A percentile compares a stretch with the other conserved stretches of the same genome.
These are phyloP conservation scores for Micronycteris hirsuta DNA, from an alignment of 2,113 vertebrate species.

Conservation along the genomic window DNA sequence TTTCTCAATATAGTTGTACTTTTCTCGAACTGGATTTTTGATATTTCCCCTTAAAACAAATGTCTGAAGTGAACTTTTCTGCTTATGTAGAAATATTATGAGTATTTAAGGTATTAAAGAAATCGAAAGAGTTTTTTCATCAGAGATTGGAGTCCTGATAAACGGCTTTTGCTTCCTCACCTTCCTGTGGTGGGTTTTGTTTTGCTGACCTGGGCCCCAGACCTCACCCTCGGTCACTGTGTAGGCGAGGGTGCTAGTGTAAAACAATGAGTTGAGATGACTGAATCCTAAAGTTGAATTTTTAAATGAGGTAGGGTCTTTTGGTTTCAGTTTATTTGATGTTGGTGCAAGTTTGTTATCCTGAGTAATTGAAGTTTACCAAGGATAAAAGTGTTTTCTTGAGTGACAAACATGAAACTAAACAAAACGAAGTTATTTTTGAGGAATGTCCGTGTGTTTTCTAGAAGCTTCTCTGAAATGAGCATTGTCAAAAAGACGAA, in stretches of 20 bases:
- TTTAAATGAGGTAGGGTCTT: background rate
- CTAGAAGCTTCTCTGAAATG: constrained; percentile 14
- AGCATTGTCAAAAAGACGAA: background rate
- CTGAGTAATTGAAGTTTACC: background rate
- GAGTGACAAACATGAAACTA: constrained; percentile 7
- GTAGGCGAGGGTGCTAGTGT: background rate
- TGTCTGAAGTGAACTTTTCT: constrained; percentile 35
- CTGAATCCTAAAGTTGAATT: background rate
- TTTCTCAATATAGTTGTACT: background rate
- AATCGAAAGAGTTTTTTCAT: background rate
- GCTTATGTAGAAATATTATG: background rate
- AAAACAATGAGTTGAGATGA: background rate
- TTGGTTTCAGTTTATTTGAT: background rate
- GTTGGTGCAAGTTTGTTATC: constrained; percentile 13
- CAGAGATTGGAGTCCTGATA: background rate
- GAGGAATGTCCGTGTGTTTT: background rate
- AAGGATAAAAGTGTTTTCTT: background rate
- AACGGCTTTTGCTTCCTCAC: background rate
- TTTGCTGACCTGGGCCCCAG: background rate
- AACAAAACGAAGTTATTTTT: background rate
- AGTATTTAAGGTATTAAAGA: background rate
- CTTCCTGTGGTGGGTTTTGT: background rate
- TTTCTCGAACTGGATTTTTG: constrained; percentile 30
- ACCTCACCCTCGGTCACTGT: background rate
- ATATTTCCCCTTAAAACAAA: constrained; percentile 21